phyloP scores from a whole-genome alignment of 2,888 invertebrate species.

The Ceraclea dissimilis region DNA sequence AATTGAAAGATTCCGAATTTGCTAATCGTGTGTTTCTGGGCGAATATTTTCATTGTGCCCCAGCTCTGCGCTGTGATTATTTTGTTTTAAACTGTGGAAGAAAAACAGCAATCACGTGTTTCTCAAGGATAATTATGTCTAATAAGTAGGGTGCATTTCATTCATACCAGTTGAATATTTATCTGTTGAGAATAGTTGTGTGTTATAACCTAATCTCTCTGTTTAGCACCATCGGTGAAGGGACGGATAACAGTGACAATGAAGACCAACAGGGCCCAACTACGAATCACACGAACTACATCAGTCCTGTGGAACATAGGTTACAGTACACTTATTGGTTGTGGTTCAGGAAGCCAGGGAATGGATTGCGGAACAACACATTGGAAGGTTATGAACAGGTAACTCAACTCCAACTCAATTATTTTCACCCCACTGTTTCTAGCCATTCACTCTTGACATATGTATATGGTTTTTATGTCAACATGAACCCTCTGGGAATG shows the following conservation, averaged over 20 bases:
- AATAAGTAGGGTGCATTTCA: conserved; percentile 16
- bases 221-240: conserved; percentile 22
- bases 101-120: conserved; percentile 22
- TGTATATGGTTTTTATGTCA: too few species aligned
- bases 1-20: background rate
- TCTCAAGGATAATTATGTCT: conserved; percentile 22
- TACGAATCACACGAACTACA: conserved; percentile 33
- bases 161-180: background rate
- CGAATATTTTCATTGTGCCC: background rate
- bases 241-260: conserved; percentile 21
- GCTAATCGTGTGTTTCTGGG: conserved; percentile 13
- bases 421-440: background rate
- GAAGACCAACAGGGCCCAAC: conserved; percentile 15
- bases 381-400: conserved; percentile 46
- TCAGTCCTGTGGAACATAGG: conserved; percentile 79
- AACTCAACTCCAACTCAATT: conserved; percentile 28
- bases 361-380: conserved; percentile 40
- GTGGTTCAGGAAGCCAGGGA: conserved; percentile 67
- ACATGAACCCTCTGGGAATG: too few species aligned
- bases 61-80: conserved; percentile 10
- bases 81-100: conserved; percentile 13
- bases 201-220: conserved; percentile 20
- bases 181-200: background rate
- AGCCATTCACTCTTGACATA: too few species aligned
- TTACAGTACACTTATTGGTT: conserved; percentile 90